Conservation (phyloP, 2,888 invertebrate genomes). For the Physocephala rufipes region DNA sequence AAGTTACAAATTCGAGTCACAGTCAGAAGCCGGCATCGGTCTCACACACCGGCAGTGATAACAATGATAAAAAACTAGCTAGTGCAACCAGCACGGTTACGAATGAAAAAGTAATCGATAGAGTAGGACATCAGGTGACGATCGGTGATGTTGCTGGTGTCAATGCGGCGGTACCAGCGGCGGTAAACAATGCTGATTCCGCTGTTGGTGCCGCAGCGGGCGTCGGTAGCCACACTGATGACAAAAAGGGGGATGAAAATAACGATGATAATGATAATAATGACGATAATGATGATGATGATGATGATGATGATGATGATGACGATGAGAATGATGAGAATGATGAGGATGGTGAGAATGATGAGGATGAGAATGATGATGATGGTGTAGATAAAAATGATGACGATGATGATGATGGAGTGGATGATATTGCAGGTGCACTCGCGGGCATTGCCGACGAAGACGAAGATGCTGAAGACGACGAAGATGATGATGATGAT, state of each 20-base stretch:
- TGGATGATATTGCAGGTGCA: conserved; percentile 74
- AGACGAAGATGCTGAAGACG: conserved; percentile 70
- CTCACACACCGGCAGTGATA: neutral
- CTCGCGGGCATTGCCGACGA: conserved; percentile 74
- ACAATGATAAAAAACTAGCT: neutral
- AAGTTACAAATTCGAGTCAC: conserved; percentile 47
- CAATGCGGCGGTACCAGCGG: neutral
- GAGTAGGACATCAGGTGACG: conserved; percentile 33
- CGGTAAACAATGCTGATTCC: conserved; percentile 34
- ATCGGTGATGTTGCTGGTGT: conserved; percentile 41
- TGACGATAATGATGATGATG: conserved; percentile 45
- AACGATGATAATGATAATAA: conserved; percentile 45
- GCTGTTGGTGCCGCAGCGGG: conserved; percentile 24
- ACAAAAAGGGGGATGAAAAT: conserved; percentile 8
- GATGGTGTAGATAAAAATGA: conserved; percentile 70
- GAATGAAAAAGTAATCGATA: conserved; percentile 38
- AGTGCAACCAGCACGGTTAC: neutral
- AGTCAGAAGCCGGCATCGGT: neutral
- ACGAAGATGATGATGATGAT: conserved; percentile 72
- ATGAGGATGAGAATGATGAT: conserved; percentile 73
- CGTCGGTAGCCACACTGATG: neutral
- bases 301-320: conserved; percentile 45
- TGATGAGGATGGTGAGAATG: conserved; percentile 66
- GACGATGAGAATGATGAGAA: conserved; percentile 48
- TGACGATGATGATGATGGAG: conserved; percentile 67